phyloP scores from a whole-genome alignment of 2,797 vertebrate genomes.

The Aphelocoma californica region DNA sequence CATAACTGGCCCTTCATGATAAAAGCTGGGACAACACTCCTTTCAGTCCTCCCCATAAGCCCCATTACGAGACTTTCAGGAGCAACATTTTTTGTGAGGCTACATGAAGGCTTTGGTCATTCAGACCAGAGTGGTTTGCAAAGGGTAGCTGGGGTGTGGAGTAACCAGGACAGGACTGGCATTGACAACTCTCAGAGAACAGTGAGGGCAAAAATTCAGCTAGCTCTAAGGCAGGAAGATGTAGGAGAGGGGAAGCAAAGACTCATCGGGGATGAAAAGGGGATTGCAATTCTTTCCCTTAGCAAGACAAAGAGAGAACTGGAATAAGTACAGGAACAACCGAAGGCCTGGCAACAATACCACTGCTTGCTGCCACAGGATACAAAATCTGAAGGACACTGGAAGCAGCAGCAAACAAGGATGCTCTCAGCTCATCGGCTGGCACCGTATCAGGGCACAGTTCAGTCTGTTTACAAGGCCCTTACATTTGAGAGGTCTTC shows the following conservation, averaged over 20 bases:
- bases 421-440: background rate
- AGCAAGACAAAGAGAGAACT: background rate
- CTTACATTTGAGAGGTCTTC: background rate
- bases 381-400: background rate
- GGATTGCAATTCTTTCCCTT: background rate
- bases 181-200: background rate
- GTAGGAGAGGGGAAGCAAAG: background rate
- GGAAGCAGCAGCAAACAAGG: background rate
- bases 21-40: background rate
- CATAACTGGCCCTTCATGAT: fast-evolving
- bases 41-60: background rate
- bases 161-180: background rate
- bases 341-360: background rate
- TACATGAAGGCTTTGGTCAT: background rate
- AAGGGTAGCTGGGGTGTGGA: background rate
- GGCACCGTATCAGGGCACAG: background rate
- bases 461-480: background rate
- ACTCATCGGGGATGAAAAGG: background rate
- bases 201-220: background rate
- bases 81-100: background rate
- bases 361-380: background rate
- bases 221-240: background rate
- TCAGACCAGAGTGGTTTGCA: background rate
- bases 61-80: fast-evolving
- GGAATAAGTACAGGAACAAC: slow-evolving; percentile 7